Evolutionary conservation across 64 coral and sea anemone genomes (phyloP).

Genomic region (Pocillopora verrucosa): DNA sequence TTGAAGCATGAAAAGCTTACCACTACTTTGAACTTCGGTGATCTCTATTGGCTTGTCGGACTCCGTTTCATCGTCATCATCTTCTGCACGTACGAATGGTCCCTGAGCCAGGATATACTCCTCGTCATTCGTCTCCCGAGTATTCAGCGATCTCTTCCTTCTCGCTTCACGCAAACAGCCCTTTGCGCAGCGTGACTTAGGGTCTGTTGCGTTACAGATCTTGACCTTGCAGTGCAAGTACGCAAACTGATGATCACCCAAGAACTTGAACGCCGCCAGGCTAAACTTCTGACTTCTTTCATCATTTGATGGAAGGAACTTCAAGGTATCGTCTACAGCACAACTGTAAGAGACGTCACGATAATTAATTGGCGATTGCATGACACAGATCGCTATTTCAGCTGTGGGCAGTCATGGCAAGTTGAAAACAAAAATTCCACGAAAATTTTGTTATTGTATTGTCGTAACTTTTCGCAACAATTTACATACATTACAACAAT

Average conservation of each 20-base stretch:
- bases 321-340: constrained; percentile 57
- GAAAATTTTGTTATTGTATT: not conserved
- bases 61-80: not conserved
- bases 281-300: constrained; percentile 53
- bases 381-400: no score
- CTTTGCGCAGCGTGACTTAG: constrained; percentile 63
- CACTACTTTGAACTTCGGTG: not conserved
- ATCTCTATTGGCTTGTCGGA: not conserved
- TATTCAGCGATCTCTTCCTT: not conserved
- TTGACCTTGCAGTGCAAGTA: constrained; percentile 71
- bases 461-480: no score
- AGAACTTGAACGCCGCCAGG: constrained; percentile 64
- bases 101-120: not conserved
- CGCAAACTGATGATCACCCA: constrained; percentile 72
- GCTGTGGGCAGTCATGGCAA: not conserved
- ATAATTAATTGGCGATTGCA: not conserved
- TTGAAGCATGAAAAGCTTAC: not conserved
- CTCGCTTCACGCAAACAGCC: constrained; percentile 24
- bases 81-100: not conserved
- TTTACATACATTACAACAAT: no score
- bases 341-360: constrained; percentile 25
- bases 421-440: not conserved
- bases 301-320: constrained; percentile 25
- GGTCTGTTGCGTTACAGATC: constrained; percentile 65
- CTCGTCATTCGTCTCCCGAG: not conserved